Evolutionary conservation across 2,113 vertebrate genomes (phyloP), one percentile per base, ranked within the genome.

Genomic region (Macrotis lagotis): DNA sequence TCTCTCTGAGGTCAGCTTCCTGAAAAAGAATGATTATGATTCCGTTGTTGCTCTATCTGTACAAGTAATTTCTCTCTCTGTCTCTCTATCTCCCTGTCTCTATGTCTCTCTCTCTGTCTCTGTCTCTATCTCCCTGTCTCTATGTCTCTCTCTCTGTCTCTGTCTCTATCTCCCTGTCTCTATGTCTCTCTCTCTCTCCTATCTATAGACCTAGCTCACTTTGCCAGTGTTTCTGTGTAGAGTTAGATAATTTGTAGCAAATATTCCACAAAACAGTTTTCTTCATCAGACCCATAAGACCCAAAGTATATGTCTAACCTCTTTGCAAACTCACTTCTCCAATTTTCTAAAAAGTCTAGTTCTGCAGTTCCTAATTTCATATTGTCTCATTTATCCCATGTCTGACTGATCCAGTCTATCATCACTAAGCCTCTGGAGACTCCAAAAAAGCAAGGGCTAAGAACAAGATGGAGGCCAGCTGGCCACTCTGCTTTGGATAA

Each of bases 1-100:
- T 59, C 28, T 74, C 53, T 48, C 47, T 48, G 91, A 94, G n/a
- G 47, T 95, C 94, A 91, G 90, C 92, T 90, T 96, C 50, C 88
- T 50, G 55, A 7, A 95, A 92, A 90, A 96, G 50, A 10, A 44
- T 14, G 50, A 95, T 92, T 93, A n/a, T 88, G 28, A 55, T 90
- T 90, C 89, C 90, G 66, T 37, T 74, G 11, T 74, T 74, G 59
- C 31, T 74, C 3, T 74, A 37, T 19, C 31, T 74, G 14, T 14
- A n/a, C 26, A 28, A 26, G 22, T 31, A 49, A 55, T 31, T 19
- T n/a, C n/a, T n/a, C 90, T 91, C 51, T 88, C 48, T 31, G 48
- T 28, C 93, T 55, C 28, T 8, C 89, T 52, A 51, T 93, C 25
- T 93, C 55, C 50, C 90, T 94, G 48, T 31, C 90, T n/a, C 90